Percentiles rank a stretch among this genome's conserved stretches.
phyloP scores from a whole-genome alignment of 2,888 invertebrate species.

The Nephrotoma flavescens region DNA sequence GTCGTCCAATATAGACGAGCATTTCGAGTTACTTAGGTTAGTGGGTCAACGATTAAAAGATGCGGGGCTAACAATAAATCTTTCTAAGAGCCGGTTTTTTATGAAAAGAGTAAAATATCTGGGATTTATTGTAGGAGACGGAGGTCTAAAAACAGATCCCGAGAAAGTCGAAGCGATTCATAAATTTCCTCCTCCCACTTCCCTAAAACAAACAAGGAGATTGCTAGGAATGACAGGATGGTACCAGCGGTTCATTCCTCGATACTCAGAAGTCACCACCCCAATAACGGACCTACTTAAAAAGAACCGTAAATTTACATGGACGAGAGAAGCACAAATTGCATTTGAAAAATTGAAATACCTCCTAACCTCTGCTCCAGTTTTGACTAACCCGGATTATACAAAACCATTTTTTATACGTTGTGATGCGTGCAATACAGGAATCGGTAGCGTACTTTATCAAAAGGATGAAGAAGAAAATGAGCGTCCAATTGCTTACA shows the following conservation, averaged over 20 bases:
- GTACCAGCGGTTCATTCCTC: neutral
- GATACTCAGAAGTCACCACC: neutral
- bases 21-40: too few relatives aligned
- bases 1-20: too few relatives aligned
- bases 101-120: neutral
- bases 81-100: neutral
- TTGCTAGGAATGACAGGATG: neutral
- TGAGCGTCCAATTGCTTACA: too few relatives aligned
- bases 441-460: too few relatives aligned
- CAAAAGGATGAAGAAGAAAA: too few relatives aligned
- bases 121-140: too few relatives aligned
- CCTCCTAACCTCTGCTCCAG: neutral
- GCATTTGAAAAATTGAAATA: neutral
- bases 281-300: slow-evolving; percentile 5
- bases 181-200: neutral
- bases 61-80: neutral
- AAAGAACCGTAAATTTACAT: neutral
- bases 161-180: too few relatives aligned
- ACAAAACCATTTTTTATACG: neutral
- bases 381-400: neutral
- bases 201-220: neutral
- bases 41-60: neutral
- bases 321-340: neutral
- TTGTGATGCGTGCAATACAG: neutral
- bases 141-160: too few relatives aligned